Base-by-base conservation (phyloP, 2,113 vertebrate species). In the Caranx ignobilis region DNA sequence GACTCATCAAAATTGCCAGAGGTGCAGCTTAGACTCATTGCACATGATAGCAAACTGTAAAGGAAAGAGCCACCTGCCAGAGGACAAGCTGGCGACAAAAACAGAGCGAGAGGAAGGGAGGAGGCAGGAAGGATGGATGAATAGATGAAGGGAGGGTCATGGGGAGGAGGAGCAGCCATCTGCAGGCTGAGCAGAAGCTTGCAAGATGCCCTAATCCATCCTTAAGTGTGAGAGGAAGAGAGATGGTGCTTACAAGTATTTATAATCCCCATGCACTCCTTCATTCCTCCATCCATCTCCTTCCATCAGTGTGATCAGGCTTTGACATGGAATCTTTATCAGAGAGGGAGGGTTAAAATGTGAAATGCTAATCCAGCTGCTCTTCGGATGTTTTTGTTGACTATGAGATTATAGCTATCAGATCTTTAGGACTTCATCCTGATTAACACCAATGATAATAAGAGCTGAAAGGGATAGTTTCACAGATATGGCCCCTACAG, bases 161-260 rank as follows among this genome's bases (percentile, higher is more conserved):
- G 81, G 64, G 57, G 74, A 82, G 77, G 83, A 85, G 81, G 74
- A 83, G 74, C 50, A 87, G 87, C 83, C 88, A 85, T 92, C 85
- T 92, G 88, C 75, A 65, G 75, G 82, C 70, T 77, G 83, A 65
- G 62, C 66, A 31, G 72, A 81, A 88, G 82, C 63, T 77, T 77
- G 55, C 31, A 19, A 84, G 81, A 85, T 82, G 81, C 77, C 37
- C 81, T 91, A 90, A 92, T 93, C 93, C 87, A 83, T 83, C 75
- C 69, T 88, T 80, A 88, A 91, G 85, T 86, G 87, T 87, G 81
- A 45, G 81, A 85, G 79, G 48, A 84, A 68, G 77, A 72, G 82
- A 87, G 74, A 78, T 66, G 3, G 79, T 56, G 48, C 74, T 85
- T 72, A 81, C 74, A 70, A 85, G 86, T 73, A 86, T 85, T 90